Base-by-base conservation (phyloP, 2,797 vertebrate genomes). In the Strix occidentalis region DNA sequence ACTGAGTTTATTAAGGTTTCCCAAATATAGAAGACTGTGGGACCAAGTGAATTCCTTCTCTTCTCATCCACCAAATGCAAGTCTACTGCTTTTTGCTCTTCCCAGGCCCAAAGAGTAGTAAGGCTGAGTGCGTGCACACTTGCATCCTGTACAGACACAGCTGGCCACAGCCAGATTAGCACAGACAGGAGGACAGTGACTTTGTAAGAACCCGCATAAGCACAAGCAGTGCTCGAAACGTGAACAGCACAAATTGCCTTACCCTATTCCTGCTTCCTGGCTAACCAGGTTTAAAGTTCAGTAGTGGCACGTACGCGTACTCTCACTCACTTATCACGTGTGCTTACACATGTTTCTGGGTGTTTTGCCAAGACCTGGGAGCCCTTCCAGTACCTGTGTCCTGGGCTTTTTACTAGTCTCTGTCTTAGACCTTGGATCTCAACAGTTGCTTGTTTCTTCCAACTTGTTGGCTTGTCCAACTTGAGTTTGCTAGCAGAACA, bases 221-320 rank as follows among this genome's bases (percentile, higher is more conserved):
- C 54, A 51, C 16, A 79, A 63, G 25, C 65, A 26, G 4, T 37
- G 28, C 51, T 61, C 0, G 0, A 65, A 71, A 71, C 0, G 0
- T 29, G 33, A 66, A 13, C 35, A 46, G 75, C 16, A 35, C 28
- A 37, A 46, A 18, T 37, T 28, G 18, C 31, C 23, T 66, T 66
- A 29, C 10, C 24, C 16, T 76, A 0, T 66, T 84, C 29, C 51
- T 61, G 46, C n/a, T 79, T 90, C 46, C 31, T 80, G 53, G 41
- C 26, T 61, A 24, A 25, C n/a, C 13, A 24, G 39, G 35, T 74
- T 74, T 87, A 35, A 80, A 80, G 74, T 80, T 57, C 43, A 20
- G 7, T 56, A 71, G 37, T 39, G 54, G 17, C 2, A 1, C 4
- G 2, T 43, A 33, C 0, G 2, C 3, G 2, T 81, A 43, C 26